A percentile compares a stretch with the other conserved stretches of the same genome.
Evolutionary conservation across 2,797 vertebrate genomes (phyloP).

Genomic region (Adrianichthys oophorus): DNA sequence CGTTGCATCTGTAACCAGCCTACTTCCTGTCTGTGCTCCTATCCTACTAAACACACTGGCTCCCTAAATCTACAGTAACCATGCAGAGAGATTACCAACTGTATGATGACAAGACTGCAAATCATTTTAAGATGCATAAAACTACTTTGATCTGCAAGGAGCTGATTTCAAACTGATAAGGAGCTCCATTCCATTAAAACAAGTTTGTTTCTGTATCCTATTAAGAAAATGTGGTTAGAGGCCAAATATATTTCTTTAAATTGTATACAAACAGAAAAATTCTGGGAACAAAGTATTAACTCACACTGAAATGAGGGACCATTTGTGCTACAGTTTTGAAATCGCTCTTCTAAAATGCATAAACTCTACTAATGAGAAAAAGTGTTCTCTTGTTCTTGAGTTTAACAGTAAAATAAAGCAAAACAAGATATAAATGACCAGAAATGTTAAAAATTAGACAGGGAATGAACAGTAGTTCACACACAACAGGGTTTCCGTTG

Average conservation of each 20-base stretch:
- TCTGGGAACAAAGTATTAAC: slow-evolving; percentile 24
- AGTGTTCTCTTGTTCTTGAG: too few relatives aligned
- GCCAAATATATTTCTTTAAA: slow-evolving; percentile 28
- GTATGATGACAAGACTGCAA: slow-evolving; percentile 50
- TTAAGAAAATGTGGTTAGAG: slow-evolving; percentile 39
- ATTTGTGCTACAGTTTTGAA: background rate
- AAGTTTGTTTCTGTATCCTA: slow-evolving; percentile 34
- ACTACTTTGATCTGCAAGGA: background rate
- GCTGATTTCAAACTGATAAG: slow-evolving; percentile 45
- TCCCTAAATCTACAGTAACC: slow-evolving; percentile 56
- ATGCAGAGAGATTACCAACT: slow-evolving; percentile 54
- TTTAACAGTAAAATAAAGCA: background rate
- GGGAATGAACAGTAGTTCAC: background rate
- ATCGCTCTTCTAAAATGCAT: too few relatives aligned
- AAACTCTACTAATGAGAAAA: too few relatives aligned
- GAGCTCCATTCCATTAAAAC: slow-evolving; percentile 20
- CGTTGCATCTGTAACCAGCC: slow-evolving; percentile 80
- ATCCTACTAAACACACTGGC: slow-evolving; percentile 57
- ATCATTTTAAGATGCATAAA: slow-evolving; percentile 60
- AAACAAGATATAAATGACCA: background rate
- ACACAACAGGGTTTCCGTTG: slow-evolving; percentile 3
- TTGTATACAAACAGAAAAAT: slow-evolving; percentile 17
- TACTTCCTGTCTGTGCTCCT: slow-evolving; percentile 74
- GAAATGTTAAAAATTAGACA: background rate
- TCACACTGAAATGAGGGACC: slow-evolving; percentile 4